Evolutionary conservation across 2,888 invertebrate genomes (phyloP).

Genomic region (Onchidella celtica): DNA sequence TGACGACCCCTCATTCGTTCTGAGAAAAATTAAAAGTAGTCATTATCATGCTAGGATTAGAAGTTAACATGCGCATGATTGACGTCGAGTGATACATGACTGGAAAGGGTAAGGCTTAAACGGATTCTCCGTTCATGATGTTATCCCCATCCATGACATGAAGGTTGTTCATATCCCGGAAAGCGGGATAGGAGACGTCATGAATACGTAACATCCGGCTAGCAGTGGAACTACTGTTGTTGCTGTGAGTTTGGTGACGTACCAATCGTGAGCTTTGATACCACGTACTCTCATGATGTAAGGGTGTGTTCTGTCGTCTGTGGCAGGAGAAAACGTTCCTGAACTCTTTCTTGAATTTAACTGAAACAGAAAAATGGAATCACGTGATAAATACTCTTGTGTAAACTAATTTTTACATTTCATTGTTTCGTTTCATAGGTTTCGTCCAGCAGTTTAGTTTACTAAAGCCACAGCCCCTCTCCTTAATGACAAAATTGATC

Average conservation of each 20-base stretch:
- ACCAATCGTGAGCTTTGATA: conserved; percentile 34
- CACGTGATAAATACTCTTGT: too few relatives aligned
- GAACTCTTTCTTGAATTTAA: conserved; percentile 59
- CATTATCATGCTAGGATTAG: too few relatives aligned
- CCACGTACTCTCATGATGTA: conserved; percentile 49
- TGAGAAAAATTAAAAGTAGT: too few relatives aligned
- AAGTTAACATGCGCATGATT: too few relatives aligned
- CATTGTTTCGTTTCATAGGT: too few relatives aligned
- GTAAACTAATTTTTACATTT: too few relatives aligned
- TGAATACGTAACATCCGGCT: conserved; percentile 38
- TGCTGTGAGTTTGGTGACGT: conserved; percentile 26
- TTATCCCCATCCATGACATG: conserved; percentile 3
- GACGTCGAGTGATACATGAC: background rate
- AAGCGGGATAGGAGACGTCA: conserved; percentile 32
- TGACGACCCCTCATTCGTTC: too few relatives aligned
- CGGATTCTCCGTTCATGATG: background rate
- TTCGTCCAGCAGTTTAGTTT: background rate
- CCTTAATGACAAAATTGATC: too few relatives aligned
- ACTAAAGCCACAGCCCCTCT: background rate
- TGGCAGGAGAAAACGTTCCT: conserved; percentile 55
- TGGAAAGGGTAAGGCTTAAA: background rate
- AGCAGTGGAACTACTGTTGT: conserved; percentile 19
- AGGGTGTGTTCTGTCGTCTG: conserved; percentile 32
- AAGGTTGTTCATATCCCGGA: conserved; percentile 6
- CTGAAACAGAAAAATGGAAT: conserved; percentile 50